Percentiles rank a stretch among this genome's conserved stretches.
Evolutionary conservation across 2,888 invertebrate species (phyloP).

Genomic region (Celastrina argiolus): DNA sequence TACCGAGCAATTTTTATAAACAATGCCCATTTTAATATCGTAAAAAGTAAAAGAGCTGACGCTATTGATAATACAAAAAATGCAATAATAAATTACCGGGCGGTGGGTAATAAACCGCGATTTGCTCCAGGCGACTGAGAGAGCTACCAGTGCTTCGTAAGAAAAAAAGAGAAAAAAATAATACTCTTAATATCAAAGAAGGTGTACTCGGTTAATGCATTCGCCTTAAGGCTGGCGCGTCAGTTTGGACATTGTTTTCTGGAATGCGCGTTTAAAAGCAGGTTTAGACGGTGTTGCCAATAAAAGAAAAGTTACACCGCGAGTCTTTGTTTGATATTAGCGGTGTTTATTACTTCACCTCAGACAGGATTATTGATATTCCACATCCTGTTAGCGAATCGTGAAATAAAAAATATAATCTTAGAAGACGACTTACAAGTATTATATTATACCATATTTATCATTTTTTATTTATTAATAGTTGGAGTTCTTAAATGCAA

Average conservation of each 20-base stretch:
- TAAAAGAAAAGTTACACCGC: background rate
- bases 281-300: slow-evolving; percentile 22
- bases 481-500: no score
- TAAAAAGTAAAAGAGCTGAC: slow-evolving; percentile 63
- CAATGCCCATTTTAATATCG: slow-evolving; percentile 75
- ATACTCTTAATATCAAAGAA: slow-evolving; percentile 75
- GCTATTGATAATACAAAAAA: slow-evolving; percentile 78
- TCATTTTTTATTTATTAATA: no score
- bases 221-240: slow-evolving; percentile 68
- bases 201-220: slow-evolving; percentile 76
- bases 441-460: no score
- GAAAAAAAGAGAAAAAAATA: slow-evolving; percentile 56
- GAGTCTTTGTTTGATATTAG: background rate
- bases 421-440: no score
- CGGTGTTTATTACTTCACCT: background rate
- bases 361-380: background rate
- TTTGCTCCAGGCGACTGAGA: slow-evolving; percentile 71
- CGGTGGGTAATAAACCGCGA: slow-evolving; percentile 74
- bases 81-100: slow-evolving; percentile 74
- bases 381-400: background rate
- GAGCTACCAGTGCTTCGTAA: slow-evolving; percentile 68
- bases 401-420: no score
- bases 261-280: slow-evolving; percentile 67
- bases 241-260: slow-evolving; percentile 74
- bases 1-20: slow-evolving; percentile 69